phyloP scores from a whole-genome alignment of 2,113 vertebrate genomes.

The Ancistrus triradiatus region DNA sequence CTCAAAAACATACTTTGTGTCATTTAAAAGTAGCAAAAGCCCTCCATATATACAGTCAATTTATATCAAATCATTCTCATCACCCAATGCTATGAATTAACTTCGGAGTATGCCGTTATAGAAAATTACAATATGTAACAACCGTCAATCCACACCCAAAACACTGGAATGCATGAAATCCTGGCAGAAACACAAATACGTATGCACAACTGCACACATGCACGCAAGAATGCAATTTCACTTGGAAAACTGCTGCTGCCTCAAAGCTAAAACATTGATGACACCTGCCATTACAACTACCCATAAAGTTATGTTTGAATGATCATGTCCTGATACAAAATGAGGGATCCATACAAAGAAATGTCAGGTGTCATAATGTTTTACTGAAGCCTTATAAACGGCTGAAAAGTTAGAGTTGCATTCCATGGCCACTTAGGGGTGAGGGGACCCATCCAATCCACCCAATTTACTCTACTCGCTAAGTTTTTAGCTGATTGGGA shows the following conservation, averaged over 20 bases:
- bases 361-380: constrained; percentile 8
- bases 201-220: neutral
- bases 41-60: no score
- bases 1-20: neutral
- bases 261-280: constrained; percentile 6
- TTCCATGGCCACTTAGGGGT: no score
- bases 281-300: constrained; percentile 4
- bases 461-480: no score
- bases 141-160: constrained; percentile 24
- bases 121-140: neutral
- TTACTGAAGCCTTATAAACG: neutral
- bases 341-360: neutral
- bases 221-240: neutral
- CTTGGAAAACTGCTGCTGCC: neutral
- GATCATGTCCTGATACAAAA: neutral
- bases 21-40: constrained; percentile 16
- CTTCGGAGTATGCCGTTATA: neutral
- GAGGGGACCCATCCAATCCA: no score
- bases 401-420: no score
- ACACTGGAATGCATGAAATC: constrained; percentile 25
- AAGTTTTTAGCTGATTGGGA: no score
- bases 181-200: constrained; percentile 1
- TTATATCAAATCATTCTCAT: neutral
- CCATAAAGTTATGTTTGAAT: neutral
- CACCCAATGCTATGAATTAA: neutral